phyloP scores from a whole-genome alignment of 1,140 invertebrate genomes.

The Nephotettix cincticeps region DNA sequence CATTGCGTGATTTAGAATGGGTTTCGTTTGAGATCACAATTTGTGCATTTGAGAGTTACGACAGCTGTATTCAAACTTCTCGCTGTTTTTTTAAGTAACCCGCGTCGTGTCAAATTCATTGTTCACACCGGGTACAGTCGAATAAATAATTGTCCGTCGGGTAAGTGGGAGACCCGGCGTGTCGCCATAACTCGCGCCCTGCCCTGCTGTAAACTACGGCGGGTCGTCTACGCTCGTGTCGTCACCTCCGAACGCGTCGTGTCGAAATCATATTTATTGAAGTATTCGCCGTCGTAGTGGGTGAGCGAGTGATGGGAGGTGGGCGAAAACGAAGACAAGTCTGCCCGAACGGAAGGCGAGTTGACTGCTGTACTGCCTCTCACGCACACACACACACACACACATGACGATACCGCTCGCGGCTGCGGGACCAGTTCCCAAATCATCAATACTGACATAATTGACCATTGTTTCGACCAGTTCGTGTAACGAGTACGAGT shows the following conservation, averaged over 20 bases:
- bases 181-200: too few relatives aligned
- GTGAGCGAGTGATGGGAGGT: neutral
- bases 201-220: too few relatives aligned
- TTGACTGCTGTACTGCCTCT: neutral
- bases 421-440: neutral
- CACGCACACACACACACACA: neutral
- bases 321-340: neutral
- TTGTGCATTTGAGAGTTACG: too few relatives aligned
- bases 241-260: neutral
- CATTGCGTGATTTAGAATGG: too few relatives aligned
- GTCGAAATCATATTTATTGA: conserved; percentile 16
- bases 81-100: too few relatives aligned
- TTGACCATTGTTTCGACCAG: neutral
- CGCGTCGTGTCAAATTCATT: too few relatives aligned
- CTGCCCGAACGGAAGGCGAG: neutral
- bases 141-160: too few relatives aligned
- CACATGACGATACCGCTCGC: neutral
- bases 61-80: too few relatives aligned
- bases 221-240: neutral
- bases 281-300: neutral
- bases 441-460: conserved; percentile 21
- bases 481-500: neutral
- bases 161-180: too few relatives aligned
- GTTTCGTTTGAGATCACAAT: too few relatives aligned
- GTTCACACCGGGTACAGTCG: too few relatives aligned